These are phyloP conservation scores for Stratiolaelaps scimitus DNA, from an alignment of 1,140 invertebrate species.

Conservation along the genomic window DNA sequence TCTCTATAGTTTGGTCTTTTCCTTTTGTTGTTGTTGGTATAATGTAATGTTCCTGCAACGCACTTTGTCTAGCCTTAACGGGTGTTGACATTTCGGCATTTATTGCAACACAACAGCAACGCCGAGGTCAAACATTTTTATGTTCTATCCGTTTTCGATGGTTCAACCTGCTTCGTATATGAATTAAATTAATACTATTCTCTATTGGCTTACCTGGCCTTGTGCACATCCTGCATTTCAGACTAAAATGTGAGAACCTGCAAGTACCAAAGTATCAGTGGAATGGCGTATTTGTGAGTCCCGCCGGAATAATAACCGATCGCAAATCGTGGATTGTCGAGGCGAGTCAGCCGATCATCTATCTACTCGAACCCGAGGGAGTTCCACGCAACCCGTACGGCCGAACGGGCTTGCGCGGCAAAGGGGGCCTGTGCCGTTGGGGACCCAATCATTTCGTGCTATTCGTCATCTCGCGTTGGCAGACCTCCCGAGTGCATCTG, in stretches of 20 bases:
- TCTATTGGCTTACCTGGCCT: no score
- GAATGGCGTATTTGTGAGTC: constrained; percentile 37
- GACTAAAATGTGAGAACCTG: neutral
- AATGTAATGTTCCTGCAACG: no score
- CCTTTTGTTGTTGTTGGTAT: no score
- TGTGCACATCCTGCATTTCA: neutral
- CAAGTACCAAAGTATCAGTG: constrained; percentile 34
- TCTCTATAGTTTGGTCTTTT: no score
- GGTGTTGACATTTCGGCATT: no score
- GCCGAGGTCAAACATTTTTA: no score
- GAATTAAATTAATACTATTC: no score
- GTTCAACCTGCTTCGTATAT: no score
- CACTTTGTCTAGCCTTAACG: no score
- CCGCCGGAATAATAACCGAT: constrained; percentile 37
- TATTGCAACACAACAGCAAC: no score
- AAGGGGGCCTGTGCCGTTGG: constrained; percentile 42
- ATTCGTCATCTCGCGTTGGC: constrained; percentile 41
- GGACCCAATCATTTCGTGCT: constrained; percentile 45
- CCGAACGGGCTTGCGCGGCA: constrained; percentile 43
- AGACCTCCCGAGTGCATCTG: constrained; percentile 31
- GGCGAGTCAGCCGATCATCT: constrained; percentile 32
- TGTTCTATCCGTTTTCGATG: no score
- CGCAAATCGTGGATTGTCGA: constrained; percentile 36
- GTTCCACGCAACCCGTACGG: constrained; percentile 43
- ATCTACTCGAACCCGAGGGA: constrained; percentile 36